phyloP scores from a whole-genome alignment of 2,888 invertebrate genomes.

The Pegoplata infirma region DNA sequence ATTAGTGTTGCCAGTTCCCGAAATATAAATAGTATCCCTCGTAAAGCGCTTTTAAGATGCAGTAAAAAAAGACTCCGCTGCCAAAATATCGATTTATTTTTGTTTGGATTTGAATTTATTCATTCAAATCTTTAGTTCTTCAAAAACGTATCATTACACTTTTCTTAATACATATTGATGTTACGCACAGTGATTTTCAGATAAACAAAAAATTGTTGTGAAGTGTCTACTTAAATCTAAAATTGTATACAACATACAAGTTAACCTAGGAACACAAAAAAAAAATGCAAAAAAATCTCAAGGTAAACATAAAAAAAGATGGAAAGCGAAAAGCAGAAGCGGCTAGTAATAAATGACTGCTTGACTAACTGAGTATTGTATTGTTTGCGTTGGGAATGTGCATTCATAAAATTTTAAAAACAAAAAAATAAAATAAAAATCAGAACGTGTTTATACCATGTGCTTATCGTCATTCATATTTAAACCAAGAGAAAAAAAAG shows the following conservation, averaged over 20 bases:
- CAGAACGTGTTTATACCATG: slow-evolving; percentile 47
- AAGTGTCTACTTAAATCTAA: not conserved
- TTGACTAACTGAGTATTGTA: not conserved
- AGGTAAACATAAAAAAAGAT: slow-evolving; percentile 6
- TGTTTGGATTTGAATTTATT: too few species aligned
- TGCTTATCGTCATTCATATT: slow-evolving; percentile 23
- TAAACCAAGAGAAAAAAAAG: not conserved
- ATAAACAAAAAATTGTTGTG: slow-evolving; percentile 30
- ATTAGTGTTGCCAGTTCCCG: too few species aligned
- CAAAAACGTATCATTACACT: too few species aligned
- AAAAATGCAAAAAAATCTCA: slow-evolving; percentile 15
- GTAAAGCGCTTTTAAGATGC: too few species aligned
- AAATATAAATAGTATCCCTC: too few species aligned
- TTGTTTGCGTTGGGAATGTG: slow-evolving; percentile 25
- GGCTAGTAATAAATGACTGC: slow-evolving; percentile 1
- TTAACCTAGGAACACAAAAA: not conserved
- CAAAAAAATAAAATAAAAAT: slow-evolving; percentile 6
- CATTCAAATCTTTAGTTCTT: too few species aligned
- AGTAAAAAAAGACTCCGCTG: too few species aligned
- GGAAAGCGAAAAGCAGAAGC: not conserved
- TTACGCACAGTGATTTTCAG: slow-evolving; percentile 51
- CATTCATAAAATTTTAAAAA: slow-evolving; percentile 19
- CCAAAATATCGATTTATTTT: too few species aligned
- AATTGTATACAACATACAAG: not conserved
- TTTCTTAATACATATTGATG: slow-evolving; percentile 26